Percentiles rank a stretch among this genome's conserved stretches.
These are phyloP conservation scores for Malurus melanocephalus DNA, from an alignment of 2,113 vertebrate genomes.

Conservation along the genomic window DNA sequence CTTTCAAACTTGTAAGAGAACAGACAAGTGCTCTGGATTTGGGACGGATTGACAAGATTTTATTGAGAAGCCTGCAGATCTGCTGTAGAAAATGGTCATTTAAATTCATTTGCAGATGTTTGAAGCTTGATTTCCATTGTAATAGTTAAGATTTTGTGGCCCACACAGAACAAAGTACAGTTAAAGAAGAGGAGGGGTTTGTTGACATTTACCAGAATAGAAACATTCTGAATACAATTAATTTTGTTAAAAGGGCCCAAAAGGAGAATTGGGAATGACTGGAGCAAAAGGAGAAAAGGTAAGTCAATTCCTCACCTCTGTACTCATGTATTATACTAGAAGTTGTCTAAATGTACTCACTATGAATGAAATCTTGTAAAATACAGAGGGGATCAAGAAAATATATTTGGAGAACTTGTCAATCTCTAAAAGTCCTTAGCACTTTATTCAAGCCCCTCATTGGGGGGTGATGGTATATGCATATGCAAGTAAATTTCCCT, in stretches of 20 bases:
- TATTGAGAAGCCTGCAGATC: neutral
- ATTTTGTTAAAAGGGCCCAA: constrained; percentile 71
- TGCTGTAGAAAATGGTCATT: neutral
- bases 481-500: neutral
- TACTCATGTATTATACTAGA: neutral
- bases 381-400: neutral
- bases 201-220: neutral
- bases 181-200: neutral
- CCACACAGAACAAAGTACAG: neutral
- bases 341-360: neutral
- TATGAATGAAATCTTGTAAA: neutral
- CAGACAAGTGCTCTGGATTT: neutral
- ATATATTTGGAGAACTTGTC: neutral
- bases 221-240: constrained; percentile 30
- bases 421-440: neutral
- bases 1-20: neutral
- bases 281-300: constrained; percentile 84
- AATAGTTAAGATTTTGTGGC: neutral
- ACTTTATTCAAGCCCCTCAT: neutral
- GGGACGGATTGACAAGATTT: neutral
- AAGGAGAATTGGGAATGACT: constrained; percentile 64
- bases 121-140: neutral
- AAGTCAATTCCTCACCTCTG: neutral
- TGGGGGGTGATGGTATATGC: neutral
- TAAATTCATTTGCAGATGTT: neutral